These are phyloP conservation scores for Aurelia coerulea DNA, from an alignment of 30 jellyfish, hydroid and myxozoan species.

Conservation along the genomic window DNA sequence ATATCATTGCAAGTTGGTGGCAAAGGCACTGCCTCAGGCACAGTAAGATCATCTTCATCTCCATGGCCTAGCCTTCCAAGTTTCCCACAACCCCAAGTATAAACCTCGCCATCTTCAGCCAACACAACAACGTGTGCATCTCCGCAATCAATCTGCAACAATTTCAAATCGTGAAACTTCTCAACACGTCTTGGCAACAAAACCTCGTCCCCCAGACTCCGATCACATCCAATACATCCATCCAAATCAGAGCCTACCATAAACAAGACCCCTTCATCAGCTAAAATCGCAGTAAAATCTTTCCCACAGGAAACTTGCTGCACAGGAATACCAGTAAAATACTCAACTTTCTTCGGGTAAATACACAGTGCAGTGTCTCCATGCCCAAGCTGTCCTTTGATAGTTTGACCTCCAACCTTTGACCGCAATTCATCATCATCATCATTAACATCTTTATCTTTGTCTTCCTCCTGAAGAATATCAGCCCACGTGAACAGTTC, in stretches of 20 bases:
- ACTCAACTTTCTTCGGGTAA: conserved; percentile 82
- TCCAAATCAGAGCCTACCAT: conserved; percentile 81
- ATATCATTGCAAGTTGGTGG: conserved; percentile 73
- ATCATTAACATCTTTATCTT: conserved; percentile 27
- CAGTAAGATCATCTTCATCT: conserved; percentile 66
- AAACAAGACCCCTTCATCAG: conserved; percentile 71
- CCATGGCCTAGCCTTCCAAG: conserved; percentile 92
- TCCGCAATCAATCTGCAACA: conserved; percentile 82
- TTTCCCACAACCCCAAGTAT: conserved; percentile 96
- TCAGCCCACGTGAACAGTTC: conserved; percentile 98
- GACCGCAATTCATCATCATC: conserved; percentile 11
- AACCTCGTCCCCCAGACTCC: conserved; percentile 64
- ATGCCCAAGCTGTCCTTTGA: conserved; percentile 88
- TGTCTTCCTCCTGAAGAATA: conserved; percentile 67
- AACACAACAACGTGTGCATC: conserved; percentile 93
- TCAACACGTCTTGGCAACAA: conserved; percentile 81
- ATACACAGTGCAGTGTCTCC: conserved; percentile 88
- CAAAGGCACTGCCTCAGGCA: conserved; percentile 78
- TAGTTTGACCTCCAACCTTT: conserved; percentile 55
- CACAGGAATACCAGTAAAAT: conserved; percentile 86
- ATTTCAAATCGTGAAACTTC: conserved; percentile 25
- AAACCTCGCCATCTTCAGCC: conserved; percentile 78
- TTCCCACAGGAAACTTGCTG: conserved; percentile 90
- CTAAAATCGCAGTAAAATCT: conserved; percentile 84
- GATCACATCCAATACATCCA: conserved; percentile 90